Base-by-base conservation (phyloP, 2,797 vertebrate genomes). In the Oryzias dopingdopingensis region DNA sequence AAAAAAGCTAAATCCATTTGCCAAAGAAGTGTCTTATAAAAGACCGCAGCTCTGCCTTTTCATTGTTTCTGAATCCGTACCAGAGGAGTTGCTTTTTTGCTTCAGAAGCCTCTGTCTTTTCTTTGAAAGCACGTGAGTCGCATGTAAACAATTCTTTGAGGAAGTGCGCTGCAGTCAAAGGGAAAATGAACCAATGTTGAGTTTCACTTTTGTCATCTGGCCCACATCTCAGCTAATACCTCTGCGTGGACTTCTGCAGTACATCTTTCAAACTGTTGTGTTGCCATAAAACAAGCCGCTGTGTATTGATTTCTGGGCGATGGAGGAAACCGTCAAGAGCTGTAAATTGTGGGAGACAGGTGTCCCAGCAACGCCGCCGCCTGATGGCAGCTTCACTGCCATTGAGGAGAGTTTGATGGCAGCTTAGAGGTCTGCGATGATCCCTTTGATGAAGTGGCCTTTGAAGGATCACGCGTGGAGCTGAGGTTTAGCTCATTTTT, bases 81-180 rank as follows among this genome's bases (percentile, higher is more conserved):
- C 68, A 56, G 72, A 45, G 40, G 14, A 64, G 60, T 51, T 4
- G 5, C 47, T 80, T 81, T 76, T 72, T 51, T 65, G 42, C 62
- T 29, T 64, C 59, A 49, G 42, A 63, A 58, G 49, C 70, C 58
- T 60, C 57, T 23, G 64, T 41, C 67, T 73, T 71, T 84, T 83
- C 77, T 82, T 54, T 86, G 78, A 85, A 83, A 86, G 77, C 90
- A 89, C 75, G 85, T 91, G 90, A 81, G 67, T 71, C 24, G 83
- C 87, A 89, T 91, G 88, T 90, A 91, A 90, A 91, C 89, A 88
- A 53, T 48, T 70, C 62, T 77, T 65, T 71, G 76, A 91, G 89
- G 89, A 92, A 91, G 85, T 85, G 69, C 80, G 69, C 80, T 72
- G 83, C 78, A 76, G 81, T 80, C 65, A 76, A 67, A 52, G 74